phyloP scores from a whole-genome alignment of 1,140 invertebrate genomes.

The Magallana angulata region DNA sequence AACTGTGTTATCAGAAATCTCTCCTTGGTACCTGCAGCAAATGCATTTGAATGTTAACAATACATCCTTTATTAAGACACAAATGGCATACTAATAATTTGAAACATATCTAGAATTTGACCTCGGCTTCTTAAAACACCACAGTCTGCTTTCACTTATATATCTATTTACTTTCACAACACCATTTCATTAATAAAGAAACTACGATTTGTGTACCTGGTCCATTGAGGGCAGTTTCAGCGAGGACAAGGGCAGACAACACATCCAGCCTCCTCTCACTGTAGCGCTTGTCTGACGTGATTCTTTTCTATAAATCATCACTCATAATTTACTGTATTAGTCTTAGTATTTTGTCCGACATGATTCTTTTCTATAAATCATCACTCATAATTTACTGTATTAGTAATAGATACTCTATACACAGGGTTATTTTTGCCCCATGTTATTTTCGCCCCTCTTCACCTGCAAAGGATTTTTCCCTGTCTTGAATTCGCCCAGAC shows the following conservation, averaged over 20 bases:
- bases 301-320: slow-evolving; percentile 74
- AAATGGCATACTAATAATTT: background rate
- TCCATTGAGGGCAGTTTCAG: slow-evolving; percentile 87
- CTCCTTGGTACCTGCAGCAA: slow-evolving; percentile 81
- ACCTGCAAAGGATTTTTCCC: too few relatives aligned
- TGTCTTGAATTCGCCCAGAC: too few relatives aligned
- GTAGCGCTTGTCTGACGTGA: slow-evolving; percentile 83
- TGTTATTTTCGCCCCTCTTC: too few relatives aligned
- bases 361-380: slow-evolving; percentile 78
- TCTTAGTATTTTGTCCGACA: slow-evolving; percentile 83
- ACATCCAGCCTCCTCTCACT: slow-evolving; percentile 84
- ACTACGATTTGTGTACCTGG: slow-evolving; percentile 78
- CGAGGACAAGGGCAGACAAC: slow-evolving; percentile 86
- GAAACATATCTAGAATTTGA: background rate
- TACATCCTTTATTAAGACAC: background rate
- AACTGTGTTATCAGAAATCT: slow-evolving; percentile 85
- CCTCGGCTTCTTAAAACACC: background rate
- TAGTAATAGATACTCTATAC: too few relatives aligned
- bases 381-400: too few relatives aligned
- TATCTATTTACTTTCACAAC: too few relatives aligned
- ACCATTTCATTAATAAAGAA: background rate
- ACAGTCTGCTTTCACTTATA: too few relatives aligned
- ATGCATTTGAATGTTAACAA: background rate
- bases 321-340: too few relatives aligned
- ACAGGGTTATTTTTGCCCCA: too few relatives aligned